phyloP scores from a whole-genome alignment of 2,113 vertebrate genomes.

The Setophaga kirtlandii region DNA sequence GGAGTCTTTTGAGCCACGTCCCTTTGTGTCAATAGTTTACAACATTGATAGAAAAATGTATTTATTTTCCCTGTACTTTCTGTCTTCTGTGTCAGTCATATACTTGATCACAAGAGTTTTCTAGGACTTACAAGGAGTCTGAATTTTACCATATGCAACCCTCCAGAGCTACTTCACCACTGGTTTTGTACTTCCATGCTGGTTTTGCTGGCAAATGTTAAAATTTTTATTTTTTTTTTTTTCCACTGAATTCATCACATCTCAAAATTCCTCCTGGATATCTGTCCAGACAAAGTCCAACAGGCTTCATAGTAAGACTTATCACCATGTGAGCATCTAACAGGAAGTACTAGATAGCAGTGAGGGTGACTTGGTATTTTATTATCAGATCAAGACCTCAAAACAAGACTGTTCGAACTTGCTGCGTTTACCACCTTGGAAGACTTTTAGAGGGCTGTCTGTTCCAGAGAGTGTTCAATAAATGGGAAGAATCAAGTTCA shows the following conservation, averaged over 20 bases:
- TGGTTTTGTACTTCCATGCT: neutral
- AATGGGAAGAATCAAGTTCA: neutral
- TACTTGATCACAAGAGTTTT: neutral
- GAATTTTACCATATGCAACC: neutral
- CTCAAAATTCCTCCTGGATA: neutral
- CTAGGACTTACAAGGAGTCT: neutral
- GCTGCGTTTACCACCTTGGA: neutral
- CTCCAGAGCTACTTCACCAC: neutral
- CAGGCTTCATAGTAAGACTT: neutral
- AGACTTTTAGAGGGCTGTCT: neutral
- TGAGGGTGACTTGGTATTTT: neutral
- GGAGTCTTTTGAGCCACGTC: neutral
- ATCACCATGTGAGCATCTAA: accelerated
- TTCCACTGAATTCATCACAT: neutral
- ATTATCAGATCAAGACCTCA: neutral
- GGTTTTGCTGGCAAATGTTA: neutral
- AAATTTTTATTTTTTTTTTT: neutral
- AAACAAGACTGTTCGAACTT: neutral
- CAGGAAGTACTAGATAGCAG: neutral
- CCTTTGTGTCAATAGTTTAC: neutral
- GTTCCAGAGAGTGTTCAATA: neutral
- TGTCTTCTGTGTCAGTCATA: neutral
- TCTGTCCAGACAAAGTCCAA: neutral
- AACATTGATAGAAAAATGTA: neutral
- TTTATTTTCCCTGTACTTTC: neutral